These are phyloP conservation scores for Peucedramus taeniatus DNA, from an alignment of 2,113 vertebrate species.

Conservation along the genomic window DNA sequence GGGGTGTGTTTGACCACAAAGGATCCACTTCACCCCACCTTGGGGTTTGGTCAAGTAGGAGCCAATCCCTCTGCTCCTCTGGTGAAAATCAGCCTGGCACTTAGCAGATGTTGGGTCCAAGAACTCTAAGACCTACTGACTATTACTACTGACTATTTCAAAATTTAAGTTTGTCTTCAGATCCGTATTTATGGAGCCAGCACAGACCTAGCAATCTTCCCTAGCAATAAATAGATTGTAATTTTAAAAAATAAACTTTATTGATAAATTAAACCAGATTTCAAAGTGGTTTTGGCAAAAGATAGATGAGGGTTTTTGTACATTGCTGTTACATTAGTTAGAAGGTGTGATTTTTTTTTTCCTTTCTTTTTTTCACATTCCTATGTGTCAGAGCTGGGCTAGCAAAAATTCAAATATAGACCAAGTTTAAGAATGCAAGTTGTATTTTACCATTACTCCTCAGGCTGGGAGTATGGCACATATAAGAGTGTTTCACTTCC, in stretches of 20 bases:
- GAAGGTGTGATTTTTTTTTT: neutral
- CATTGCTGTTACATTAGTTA: neutral
- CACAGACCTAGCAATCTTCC: fast-evolving
- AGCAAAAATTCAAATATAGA: neutral
- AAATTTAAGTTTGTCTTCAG: neutral
- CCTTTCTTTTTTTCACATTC: fast-evolving
- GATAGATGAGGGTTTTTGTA: neutral
- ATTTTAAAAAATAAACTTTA: neutral
- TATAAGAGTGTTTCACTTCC: neutral
- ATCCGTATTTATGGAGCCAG: neutral
- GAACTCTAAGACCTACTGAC: neutral
- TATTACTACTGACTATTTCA: neutral
- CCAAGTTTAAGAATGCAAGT: neutral
- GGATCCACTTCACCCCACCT: neutral
- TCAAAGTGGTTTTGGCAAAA: constrained; percentile 6
- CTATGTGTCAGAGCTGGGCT: neutral
- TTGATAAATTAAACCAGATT: neutral
- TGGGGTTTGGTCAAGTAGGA: neutral
- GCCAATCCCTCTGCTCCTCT: neutral
- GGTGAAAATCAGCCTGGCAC: neutral
- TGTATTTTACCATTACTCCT: neutral
- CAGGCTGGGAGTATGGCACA: neutral
- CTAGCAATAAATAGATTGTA: neutral
- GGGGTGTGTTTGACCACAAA: neutral
- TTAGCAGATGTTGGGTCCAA: neutral